Conservation (phyloP, 2,888 invertebrate species). For the Phyllotreta striolata region DNA sequence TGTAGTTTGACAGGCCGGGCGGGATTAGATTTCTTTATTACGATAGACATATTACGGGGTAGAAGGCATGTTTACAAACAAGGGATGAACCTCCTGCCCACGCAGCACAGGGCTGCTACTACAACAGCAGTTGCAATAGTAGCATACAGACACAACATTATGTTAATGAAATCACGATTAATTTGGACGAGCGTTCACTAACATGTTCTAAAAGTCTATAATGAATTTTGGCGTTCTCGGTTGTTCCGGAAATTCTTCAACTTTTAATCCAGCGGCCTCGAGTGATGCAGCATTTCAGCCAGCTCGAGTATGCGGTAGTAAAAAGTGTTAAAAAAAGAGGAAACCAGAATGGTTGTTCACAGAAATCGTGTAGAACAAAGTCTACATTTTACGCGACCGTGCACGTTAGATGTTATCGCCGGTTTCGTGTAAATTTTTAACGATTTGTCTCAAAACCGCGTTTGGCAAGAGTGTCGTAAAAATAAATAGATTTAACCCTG, state of each 20-base stretch:
- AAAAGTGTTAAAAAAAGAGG: too few species aligned
- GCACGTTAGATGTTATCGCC: background rate
- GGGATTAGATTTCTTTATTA: background rate
- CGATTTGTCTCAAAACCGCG: slow-evolving; percentile 5
- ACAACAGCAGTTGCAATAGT: slow-evolving; percentile 46
- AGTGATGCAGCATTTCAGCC: too few species aligned
- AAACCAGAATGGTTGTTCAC: too few species aligned
- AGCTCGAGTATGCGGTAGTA: too few species aligned
- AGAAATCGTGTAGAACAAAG: too few species aligned
- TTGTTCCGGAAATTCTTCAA: too few species aligned
- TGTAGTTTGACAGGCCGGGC: slow-evolving; percentile 11
- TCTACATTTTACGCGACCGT: too few species aligned
- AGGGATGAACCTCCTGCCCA: slow-evolving; percentile 43
- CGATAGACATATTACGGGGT: slow-evolving; percentile 11
- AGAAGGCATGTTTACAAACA: slow-evolving; percentile 33
- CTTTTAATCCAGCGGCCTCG: too few species aligned
- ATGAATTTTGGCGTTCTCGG: too few species aligned
- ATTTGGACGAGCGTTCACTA: too few species aligned
- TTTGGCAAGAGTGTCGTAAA: slow-evolving; percentile 2
- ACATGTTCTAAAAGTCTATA: too few species aligned
- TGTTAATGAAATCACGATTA: too few species aligned
- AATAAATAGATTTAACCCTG: slow-evolving; percentile 13
- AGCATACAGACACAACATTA: slow-evolving; percentile 41
- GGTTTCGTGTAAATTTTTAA: background rate
- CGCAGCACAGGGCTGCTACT: slow-evolving; percentile 46